phyloP scores from a whole-genome alignment of 2,797 vertebrate species.

The Sphenodon punctatus region DNA sequence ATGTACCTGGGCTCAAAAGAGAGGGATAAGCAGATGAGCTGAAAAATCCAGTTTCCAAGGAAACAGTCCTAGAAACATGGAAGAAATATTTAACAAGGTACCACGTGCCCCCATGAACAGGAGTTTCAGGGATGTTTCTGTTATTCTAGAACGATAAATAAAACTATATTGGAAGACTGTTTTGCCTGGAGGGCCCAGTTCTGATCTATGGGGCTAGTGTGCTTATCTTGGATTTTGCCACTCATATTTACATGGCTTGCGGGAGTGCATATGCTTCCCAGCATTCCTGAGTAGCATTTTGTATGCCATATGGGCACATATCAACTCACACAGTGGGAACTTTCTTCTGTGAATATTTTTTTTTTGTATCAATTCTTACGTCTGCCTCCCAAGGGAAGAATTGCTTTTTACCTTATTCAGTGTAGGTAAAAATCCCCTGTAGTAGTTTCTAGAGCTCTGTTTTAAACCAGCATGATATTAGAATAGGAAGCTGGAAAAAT shows the following conservation, averaged over 20 bases:
- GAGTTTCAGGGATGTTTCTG: not conserved
- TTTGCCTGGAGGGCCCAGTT: not conserved
- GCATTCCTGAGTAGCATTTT: not conserved
- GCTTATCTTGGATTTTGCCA: not conserved
- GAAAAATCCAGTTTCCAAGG: slow-evolving; percentile 63
- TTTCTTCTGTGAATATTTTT: not conserved
- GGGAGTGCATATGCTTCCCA: accelerated
- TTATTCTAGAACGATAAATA: not conserved
- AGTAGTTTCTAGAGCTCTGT: not conserved
- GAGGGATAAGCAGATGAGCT: slow-evolving; percentile 36
- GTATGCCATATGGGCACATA: not conserved
- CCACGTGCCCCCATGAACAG: not conserved
- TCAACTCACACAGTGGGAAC: not conserved
- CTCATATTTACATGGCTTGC: not conserved
- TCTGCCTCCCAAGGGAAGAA: not conserved
- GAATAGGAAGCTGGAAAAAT: not conserved
- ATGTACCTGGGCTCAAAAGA: slow-evolving; percentile 4
- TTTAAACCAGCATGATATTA: slow-evolving; percentile 6
- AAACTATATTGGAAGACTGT: not conserved
- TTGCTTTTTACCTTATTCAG: not conserved
- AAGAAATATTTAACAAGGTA: slow-evolving; percentile 46
- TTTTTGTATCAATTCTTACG: not conserved
- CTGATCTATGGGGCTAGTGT: not conserved
- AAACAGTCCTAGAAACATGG: slow-evolving; percentile 38
- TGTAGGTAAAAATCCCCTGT: not conserved